Base-by-base conservation (phyloP, 2,113 vertebrate genomes). In the Sylvia atricapilla region DNA sequence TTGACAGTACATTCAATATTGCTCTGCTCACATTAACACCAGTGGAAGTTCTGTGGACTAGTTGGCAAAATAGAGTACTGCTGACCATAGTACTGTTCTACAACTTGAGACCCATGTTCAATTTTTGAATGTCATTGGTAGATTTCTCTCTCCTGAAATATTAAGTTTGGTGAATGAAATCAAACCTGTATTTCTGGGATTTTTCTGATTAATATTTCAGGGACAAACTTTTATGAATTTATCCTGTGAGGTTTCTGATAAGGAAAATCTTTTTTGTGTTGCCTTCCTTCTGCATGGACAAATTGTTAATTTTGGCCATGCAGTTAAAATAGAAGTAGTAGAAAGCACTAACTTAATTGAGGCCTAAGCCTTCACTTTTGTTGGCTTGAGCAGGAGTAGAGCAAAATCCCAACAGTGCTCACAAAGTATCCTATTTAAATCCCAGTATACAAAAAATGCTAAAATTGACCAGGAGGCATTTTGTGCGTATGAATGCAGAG, bases 41-140 rank as follows among this genome's bases (percentile, higher is more conserved):
- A 13, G 22, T 28, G 24, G 10, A 67, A 85, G 9, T 72, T 84
- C 53, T 84, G 14, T 43, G 23, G 10, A 31, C 76, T 64, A 46
- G 63, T 2, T 46, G 44, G 9, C 49, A 37, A 9, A 77, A 63
- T n/a, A 47, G 41, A 33, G 10, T 13, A 5, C 28, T 52, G 2
- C 13, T 86, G 66, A 67, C 39, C 6, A 4, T 17, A 21, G 18
- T 6, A 63, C 10, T 28, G 30, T 19, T 83, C 19, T 83, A 23
- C 9, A 81, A 25, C 13, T 44, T 60, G 30, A 81, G 19, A 89
- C 4, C n/a, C 8, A 0, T 13, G 5, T 63, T 90, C 2, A 0
- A 4, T 39, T 90, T 86, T 52, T 58, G 0, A 50, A 41, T 47
- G 11, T 19, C 35, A 28, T 69, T 47, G 13, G 5, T 69, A 28